Percentiles rank a stretch among this genome's conserved stretches.
Conservation (phyloP, 2,797 vertebrate species). For the Myotis vivesi region DNA sequence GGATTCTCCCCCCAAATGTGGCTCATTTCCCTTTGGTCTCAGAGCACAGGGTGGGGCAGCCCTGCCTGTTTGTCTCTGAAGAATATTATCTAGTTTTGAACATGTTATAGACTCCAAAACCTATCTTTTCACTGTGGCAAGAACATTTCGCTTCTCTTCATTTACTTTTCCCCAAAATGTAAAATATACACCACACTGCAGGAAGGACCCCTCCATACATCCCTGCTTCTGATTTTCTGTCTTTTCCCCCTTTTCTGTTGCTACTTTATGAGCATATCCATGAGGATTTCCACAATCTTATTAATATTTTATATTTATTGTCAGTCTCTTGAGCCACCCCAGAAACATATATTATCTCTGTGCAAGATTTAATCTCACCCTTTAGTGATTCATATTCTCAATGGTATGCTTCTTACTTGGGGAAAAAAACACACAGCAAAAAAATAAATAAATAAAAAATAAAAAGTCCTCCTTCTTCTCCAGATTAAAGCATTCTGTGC, state of each 20-base stretch:
- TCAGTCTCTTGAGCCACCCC: conserved; percentile 44
- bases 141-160: background rate
- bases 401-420: background rate
- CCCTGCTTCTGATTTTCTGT: background rate
- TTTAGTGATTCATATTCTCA: conserved; percentile 59
- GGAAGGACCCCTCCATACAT: background rate
- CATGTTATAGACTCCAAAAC: background rate
- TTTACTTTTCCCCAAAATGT: background rate
- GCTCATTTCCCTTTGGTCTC: background rate
- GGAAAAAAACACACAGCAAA: background rate
- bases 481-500: conserved; percentile 16
- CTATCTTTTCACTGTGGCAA: background rate
- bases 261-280: conserved; percentile 18
- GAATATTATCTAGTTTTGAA: background rate
- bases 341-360: conserved; percentile 56
- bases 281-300: conserved; percentile 46
- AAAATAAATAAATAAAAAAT: background rate
- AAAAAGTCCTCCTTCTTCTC: background rate
- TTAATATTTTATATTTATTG: conserved; percentile 69
- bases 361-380: conserved; percentile 55
- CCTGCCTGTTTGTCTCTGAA: background rate
- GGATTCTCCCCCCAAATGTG: background rate
- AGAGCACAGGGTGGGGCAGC: background rate
- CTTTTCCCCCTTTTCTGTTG: background rate
- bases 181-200: background rate